Evolutionary conservation across 1,140 invertebrate genomes (phyloP), one percentile per base, ranked within the genome.

Genomic region (Cyrtorhinus lividipennis): DNA sequence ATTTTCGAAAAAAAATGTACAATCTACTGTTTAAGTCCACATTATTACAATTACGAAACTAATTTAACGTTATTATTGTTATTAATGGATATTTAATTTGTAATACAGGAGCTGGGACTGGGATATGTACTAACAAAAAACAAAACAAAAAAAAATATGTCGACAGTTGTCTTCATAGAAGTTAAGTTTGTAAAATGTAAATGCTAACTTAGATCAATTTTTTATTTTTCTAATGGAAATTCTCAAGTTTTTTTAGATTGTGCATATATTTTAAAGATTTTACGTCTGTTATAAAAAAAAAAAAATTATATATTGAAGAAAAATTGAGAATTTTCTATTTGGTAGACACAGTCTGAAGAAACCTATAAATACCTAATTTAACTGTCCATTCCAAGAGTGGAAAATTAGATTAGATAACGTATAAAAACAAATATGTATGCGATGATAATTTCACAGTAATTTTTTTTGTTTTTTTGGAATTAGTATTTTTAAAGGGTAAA

Each of bases 41-140:
- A 64, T 60, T 53, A 45, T 63, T 24, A 63, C 58, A 59, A 59
- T 25, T 63, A 25, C 45, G 24, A 38, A 24, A 44, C 56, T 63
- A 64, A 64, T 64, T 64, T 64, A 64, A 64, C n/a, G n/a, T 61
- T 58, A 61, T 64, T 64, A 60, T 59, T 64, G 58, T 64, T 64
- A 63, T 58, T 63, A 58, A n/a, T 15, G 27, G 18, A 63, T 44
- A 44, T 44, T 64, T 64, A 44, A 64, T 44, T 59, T 64, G 59
- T 46, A 64, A 59, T 59, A 48, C 62, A 64, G 62, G 62, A 64
- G 57, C 8, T 64, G 62, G 62, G 62, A 64, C 62, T 63, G 62
- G 62, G 62, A 63, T 26, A 63, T 44, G 27, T 63, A 63, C 62
- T 63, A 63, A 63, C 62, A 53, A 53, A 53, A 53, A 44, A 10